Conservation (phyloP, 1,140 invertebrate genomes). For the Stegodyphus mimosarum region DNA sequence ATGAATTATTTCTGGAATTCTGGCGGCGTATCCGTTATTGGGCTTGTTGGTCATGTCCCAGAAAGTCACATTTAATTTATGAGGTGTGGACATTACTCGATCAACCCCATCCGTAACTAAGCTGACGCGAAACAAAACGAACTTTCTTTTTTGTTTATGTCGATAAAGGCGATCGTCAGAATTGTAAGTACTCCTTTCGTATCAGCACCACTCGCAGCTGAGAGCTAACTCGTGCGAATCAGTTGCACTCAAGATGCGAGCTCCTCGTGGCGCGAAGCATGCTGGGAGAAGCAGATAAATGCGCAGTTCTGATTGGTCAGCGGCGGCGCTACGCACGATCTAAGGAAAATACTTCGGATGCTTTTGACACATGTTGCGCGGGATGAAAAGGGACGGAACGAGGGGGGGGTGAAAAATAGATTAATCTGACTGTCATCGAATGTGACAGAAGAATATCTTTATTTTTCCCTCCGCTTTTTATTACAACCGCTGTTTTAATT, state of each 20-base stretch:
- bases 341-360: constrained; percentile 43
- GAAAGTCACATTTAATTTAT: constrained; percentile 47
- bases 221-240: constrained; percentile 33
- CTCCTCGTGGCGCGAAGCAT: constrained; percentile 29
- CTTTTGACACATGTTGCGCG: constrained; percentile 57
- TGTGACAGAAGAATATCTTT: constrained; percentile 27
- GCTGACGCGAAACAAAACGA: background rate
- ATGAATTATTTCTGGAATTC: background rate
- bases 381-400: background rate
- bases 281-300: constrained; percentile 35
- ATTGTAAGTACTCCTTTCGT: background rate
- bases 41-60: constrained; percentile 44
- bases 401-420: background rate
- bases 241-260: background rate
- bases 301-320: constrained; percentile 36
- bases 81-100: constrained; percentile 43
- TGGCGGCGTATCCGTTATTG: constrained; percentile 31
- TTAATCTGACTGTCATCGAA: constrained; percentile 36
- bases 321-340: constrained; percentile 34
- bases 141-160: no score
- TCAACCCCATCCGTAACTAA: background rate
- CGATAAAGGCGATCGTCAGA: no score
- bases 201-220: constrained; percentile 8
- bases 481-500: background rate
- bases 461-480: background rate